Percentiles rank a stretch among this genome's conserved stretches.
These are phyloP conservation scores for Tetrapedia diversipes DNA, from an alignment of 2,888 invertebrate genomes.

Conservation along the genomic window DNA sequence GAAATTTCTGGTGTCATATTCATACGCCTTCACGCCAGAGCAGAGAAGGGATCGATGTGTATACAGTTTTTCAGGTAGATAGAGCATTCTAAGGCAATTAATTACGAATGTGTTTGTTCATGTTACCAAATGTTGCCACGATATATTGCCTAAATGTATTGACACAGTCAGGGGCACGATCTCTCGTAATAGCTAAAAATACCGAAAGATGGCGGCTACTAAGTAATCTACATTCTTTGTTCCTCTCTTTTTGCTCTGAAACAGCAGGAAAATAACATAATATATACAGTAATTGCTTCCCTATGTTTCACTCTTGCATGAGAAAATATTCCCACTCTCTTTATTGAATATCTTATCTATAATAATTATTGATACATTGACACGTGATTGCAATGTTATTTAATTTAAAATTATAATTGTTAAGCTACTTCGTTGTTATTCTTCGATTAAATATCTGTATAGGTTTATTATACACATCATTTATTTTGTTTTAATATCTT, in stretches of 20 bases:
- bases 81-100: conserved; percentile 34
- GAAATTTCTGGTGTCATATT: conserved; percentile 30
- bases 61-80: conserved; percentile 29
- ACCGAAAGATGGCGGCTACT: conserved; percentile 26
- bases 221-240: not conserved
- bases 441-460: not conserved
- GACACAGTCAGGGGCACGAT: conserved; percentile 15
- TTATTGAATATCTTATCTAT: conserved; percentile 2
- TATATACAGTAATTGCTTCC: not conserved
- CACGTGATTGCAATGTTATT: not conserved
- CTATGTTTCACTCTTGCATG: not conserved
- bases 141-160: conserved; percentile 24
- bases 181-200: conserved; percentile 34
- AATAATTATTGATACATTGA: not conserved
- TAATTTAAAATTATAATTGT: conserved; percentile 9
- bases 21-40: conserved; percentile 1
- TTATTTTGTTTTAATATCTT: not conserved
- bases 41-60: conserved; percentile 34
- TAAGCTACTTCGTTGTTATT: not conserved
- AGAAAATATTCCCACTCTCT: not conserved
- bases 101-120: conserved; percentile 15
- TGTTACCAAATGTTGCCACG: conserved; percentile 11
- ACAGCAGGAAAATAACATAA: not conserved
- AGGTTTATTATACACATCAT: not conserved
- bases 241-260: not conserved